A percentile compares a stretch with the other conserved stretches of the same genome.
Conservation (phyloP, 2,113 vertebrate species). For the Eurystomus gularis region DNA sequence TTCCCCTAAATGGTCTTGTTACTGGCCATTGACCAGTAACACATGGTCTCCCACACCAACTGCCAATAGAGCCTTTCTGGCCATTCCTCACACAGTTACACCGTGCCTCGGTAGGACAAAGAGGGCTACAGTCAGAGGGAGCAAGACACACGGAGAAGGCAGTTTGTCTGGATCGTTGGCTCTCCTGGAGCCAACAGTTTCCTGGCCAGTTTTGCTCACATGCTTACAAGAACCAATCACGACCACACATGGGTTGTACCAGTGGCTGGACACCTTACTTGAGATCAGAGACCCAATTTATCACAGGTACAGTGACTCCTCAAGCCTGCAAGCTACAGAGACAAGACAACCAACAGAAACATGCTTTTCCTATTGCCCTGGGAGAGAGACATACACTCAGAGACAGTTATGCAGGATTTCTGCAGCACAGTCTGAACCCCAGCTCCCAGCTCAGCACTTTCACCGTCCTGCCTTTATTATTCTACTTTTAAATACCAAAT, state of each 20-base stretch:
- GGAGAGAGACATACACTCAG: neutral
- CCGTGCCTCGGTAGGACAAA: neutral
- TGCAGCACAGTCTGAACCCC: neutral
- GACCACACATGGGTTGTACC: neutral
- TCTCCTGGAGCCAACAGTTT: neutral
- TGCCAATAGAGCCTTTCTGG: neutral
- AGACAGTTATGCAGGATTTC: neutral
- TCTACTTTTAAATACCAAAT: neutral
- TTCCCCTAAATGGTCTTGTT: neutral
- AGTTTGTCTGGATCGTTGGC: neutral
- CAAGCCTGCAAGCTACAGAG: neutral
- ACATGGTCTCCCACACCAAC: neutral
- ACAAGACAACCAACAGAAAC: neutral
- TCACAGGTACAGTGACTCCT: neutral
- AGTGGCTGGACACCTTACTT: neutral
- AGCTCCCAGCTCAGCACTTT: neutral
- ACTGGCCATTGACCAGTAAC: neutral
- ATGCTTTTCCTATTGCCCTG: neutral
- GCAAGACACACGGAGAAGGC: neutral
- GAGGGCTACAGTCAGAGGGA: neutral
- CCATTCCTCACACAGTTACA: neutral
- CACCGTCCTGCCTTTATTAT: neutral
- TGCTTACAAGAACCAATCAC: neutral
- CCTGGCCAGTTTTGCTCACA: neutral
- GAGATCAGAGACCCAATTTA: neutral